Percentiles rank a stretch among this genome's conserved stretches.
phyloP scores from a whole-genome alignment of 2,113 vertebrate genomes.

The Asarcornis scutulata region DNA sequence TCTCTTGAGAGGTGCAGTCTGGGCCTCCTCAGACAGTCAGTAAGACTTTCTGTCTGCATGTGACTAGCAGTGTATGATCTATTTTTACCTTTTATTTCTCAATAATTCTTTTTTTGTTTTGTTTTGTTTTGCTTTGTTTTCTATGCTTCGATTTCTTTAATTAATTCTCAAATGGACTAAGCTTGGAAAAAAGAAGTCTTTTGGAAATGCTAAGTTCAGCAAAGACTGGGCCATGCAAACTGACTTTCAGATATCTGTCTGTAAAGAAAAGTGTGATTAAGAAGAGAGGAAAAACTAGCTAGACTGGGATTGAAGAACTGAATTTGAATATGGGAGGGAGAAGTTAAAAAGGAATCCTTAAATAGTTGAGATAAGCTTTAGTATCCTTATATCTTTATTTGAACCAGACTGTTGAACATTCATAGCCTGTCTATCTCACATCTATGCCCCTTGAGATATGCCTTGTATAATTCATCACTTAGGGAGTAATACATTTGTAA shows the following conservation, averaged over 20 bases:
- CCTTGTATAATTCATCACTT: slow-evolving; percentile 5
- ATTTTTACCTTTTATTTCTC: neutral
- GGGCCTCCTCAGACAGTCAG: neutral
- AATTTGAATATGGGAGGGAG: slow-evolving; percentile 45
- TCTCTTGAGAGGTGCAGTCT: neutral
- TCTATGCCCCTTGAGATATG: slow-evolving; percentile 38
- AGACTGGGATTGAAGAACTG: neutral
- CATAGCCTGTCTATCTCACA: slow-evolving; percentile 27
- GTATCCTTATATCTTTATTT: slow-evolving; percentile 41
- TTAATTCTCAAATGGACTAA: neutral
- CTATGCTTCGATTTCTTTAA: neutral
- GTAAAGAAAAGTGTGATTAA: slow-evolving; percentile 12
- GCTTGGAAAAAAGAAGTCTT: neutral
- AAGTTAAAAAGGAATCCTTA: slow-evolving; percentile 58
- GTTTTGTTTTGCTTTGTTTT: neutral
- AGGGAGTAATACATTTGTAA: neutral
- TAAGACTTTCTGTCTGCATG: neutral
- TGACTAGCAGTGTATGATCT: neutral
- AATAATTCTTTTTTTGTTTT: no score
- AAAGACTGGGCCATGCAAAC: neutral
- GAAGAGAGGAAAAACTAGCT: slow-evolving; percentile 53
- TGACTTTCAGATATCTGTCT: neutral
- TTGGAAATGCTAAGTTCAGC: neutral
- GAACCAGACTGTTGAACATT: slow-evolving; percentile 43
- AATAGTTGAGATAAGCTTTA: slow-evolving; percentile 56